Evolutionary conservation across 1,140 invertebrate species (phyloP).

Genomic region (Sipha flava): DNA sequence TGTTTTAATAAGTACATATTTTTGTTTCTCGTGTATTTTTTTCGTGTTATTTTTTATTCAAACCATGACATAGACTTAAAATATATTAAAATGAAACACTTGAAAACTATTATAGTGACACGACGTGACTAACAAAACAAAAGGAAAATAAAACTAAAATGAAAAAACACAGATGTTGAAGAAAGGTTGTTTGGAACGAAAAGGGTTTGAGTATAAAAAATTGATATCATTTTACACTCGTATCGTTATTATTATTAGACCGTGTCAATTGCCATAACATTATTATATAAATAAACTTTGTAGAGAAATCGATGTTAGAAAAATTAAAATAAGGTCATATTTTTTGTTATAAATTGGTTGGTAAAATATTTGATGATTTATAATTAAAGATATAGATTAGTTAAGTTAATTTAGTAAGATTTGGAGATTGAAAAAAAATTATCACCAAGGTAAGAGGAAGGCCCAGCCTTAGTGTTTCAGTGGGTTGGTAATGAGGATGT

Average conservation of each 20-base stretch:
- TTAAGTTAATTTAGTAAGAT: not conserved
- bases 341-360: not conserved
- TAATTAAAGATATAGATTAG: not conserved
- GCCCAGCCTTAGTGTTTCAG: not conserved
- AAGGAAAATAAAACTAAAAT: not conserved
- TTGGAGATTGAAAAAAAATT: not conserved
- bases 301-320: not conserved
- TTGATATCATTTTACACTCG: not conserved
- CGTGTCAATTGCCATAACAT: not conserved
- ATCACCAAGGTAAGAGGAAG: not conserved
- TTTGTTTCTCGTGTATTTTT: no score
- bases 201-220: not conserved
- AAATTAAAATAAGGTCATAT: not conserved
- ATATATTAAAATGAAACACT: constrained; percentile 6
- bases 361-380: not conserved
- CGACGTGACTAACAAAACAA: constrained; percentile 2
- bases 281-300: not conserved
- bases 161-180: constrained; percentile 17
- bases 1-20: not conserved
- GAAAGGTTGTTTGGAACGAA: not conserved
- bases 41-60: not conserved
- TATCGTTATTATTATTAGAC: constrained; percentile 2
- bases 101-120: not conserved
- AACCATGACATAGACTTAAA: not conserved
- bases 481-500: constrained; percentile 14